Evolutionary conservation across 2,113 vertebrate genomes (phyloP).

Genomic region (Meleagris gallopavo): DNA sequence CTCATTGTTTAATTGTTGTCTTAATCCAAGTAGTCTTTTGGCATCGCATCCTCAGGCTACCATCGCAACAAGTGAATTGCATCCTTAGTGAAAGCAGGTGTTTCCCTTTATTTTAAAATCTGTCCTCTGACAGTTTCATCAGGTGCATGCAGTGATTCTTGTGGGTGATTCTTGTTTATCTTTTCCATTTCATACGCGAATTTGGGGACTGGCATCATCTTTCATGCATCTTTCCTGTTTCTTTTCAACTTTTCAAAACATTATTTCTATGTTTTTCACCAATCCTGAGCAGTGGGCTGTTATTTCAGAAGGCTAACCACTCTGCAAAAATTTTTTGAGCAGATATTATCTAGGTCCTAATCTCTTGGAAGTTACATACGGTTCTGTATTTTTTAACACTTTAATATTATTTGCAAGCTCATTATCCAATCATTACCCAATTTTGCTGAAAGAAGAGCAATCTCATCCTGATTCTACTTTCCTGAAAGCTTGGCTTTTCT

Average conservation of each 20-base stretch:
- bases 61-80: fast-evolving
- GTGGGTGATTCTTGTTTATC: not conserved
- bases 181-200: not conserved
- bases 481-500: not conserved
- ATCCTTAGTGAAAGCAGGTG: not conserved
- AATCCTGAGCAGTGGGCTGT: not conserved
- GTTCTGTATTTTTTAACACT: not conserved
- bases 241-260: not conserved
- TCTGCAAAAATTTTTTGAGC: not conserved
- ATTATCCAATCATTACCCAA: not conserved
- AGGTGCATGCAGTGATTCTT: not conserved
- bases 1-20: not conserved
- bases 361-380: not conserved
- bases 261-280: not conserved
- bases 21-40: not conserved
- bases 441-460: not conserved
- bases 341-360: not conserved
- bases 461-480: not conserved
- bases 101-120: not conserved
- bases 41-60: not conserved
- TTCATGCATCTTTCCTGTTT: not conserved
- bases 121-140: not conserved
- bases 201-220: not conserved
- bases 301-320: not conserved
- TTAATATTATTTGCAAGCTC: not conserved